Evolutionary conservation across 2,888 invertebrate species (phyloP), one percentile per base, ranked within the genome.

Genomic region (Drepana falcataria): DNA sequence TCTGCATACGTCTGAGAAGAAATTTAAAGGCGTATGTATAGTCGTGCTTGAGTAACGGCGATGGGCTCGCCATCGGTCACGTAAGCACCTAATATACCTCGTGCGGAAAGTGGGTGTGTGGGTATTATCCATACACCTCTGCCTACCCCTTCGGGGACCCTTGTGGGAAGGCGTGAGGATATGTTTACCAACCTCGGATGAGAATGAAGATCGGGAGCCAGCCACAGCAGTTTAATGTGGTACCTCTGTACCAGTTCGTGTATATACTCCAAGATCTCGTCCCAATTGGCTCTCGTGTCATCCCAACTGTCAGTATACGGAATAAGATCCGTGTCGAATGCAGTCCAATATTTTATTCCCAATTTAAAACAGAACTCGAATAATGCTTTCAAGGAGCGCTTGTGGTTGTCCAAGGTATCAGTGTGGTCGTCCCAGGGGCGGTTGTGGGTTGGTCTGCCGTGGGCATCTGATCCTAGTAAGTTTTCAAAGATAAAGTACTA

Each of bases 331-430:
- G 92, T 81, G 69, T 94, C 94, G 62, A 93, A 93, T 35, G 93
- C 94, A 0, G 93, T 93, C 93, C 93, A 94, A 76, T 93, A 93
- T 62, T 92, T 92, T 7, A 93, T 73, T 63, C 93, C 93, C 0
- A 94, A 87, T 68, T 93, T 94, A 2, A 78, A 66, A 75, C 93
- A 93, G 58, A 94, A 89, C 60, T 94, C 94, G 78, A 93, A 94
- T 2, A 92, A 90, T 0, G 93, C 94, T 58, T 92, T 85, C 48
- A 94, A 73, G 52, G 92, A 85, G 2, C 93, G 87, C 60, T 93
- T 93, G 68, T 92, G 91, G 72, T 92, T 93, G 9, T 93, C 93
- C 59, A 93, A 58, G 1, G 91, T 77, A 64, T 91, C 81, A 1
- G 91, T 84, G 49, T 85, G 87, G 70, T 94, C 94, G 65, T 94